Conservation (phyloP, 2,113 vertebrate species). For the Mesembrinibis cayennensis region DNA sequence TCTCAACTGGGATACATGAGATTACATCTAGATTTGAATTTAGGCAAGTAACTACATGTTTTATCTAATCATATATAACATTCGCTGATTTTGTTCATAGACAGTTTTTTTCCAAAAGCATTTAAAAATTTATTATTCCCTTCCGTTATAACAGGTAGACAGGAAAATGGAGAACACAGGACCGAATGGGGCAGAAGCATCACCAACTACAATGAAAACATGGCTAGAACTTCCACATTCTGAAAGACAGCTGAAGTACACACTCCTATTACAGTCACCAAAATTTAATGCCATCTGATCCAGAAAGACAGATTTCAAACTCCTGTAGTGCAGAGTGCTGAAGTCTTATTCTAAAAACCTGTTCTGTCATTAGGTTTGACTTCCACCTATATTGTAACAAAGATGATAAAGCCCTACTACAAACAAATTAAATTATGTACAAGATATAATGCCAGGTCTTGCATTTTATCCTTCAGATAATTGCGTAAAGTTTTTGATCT, state of each 20-base stretch:
- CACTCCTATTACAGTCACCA: not conserved
- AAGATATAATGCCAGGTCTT: not conserved
- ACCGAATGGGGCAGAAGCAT: not conserved
- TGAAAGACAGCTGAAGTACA: not conserved
- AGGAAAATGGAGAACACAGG: not conserved
- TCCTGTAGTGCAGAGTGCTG: not conserved
- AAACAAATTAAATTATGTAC: not conserved
- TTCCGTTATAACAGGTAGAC: not conserved
- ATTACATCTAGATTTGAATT: not conserved
- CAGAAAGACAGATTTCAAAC: not conserved
- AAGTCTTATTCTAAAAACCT: not conserved
- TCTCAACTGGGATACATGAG: not conserved
- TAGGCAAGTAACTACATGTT: not conserved
- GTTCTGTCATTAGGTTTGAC: not conserved
- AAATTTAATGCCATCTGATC: not conserved
- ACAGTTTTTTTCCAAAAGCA: not conserved
- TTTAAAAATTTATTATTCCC: not conserved
- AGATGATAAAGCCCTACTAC: not conserved
- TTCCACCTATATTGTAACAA: not conserved
- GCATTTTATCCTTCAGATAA: not conserved
- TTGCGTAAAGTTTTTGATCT: not conserved
- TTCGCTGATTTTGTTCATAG: not conserved
- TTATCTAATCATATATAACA: not conserved
- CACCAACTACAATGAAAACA: not conserved
- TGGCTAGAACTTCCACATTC: not conserved